Conservation (phyloP, 2,113 vertebrate genomes). For the Corythornis vintsioides region DNA sequence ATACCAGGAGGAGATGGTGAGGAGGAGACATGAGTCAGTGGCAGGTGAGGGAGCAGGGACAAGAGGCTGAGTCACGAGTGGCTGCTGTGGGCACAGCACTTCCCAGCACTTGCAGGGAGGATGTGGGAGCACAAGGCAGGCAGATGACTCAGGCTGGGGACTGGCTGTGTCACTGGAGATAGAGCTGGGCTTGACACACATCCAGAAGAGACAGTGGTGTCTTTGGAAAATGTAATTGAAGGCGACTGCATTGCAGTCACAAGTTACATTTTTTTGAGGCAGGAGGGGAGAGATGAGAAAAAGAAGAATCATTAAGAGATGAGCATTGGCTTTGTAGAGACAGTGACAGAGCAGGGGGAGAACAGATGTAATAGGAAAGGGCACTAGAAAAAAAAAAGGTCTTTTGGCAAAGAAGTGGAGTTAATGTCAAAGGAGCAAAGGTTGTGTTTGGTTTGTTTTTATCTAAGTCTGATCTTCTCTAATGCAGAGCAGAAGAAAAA, state of each 20-base stretch:
- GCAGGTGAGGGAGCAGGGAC: background rate
- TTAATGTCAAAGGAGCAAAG: background rate
- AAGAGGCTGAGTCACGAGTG: background rate
- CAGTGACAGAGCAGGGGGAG: background rate
- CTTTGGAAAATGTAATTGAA: background rate
- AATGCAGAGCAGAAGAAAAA: background rate
- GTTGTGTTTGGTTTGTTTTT: background rate
- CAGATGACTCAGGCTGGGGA: constrained; percentile 28
- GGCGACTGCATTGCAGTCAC: background rate
- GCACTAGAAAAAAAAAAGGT: background rate
- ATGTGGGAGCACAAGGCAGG: constrained; percentile 19
- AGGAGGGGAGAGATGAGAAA: background rate
- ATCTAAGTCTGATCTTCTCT: background rate
- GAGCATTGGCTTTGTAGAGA: background rate
- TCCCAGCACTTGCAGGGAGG: background rate
- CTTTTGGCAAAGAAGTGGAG: background rate
- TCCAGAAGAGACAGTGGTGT: background rate
- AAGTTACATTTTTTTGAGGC: background rate
- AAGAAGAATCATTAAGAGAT: background rate
- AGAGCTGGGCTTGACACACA: background rate
- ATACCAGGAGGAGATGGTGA: background rate
- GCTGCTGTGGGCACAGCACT: accelerated
- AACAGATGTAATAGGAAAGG: background rate
- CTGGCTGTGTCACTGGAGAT: background rate
- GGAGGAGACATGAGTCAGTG: accelerated